Evolutionary conservation across 2,888 invertebrate genomes (phyloP).

Genomic region (Diarsia rubi): DNA sequence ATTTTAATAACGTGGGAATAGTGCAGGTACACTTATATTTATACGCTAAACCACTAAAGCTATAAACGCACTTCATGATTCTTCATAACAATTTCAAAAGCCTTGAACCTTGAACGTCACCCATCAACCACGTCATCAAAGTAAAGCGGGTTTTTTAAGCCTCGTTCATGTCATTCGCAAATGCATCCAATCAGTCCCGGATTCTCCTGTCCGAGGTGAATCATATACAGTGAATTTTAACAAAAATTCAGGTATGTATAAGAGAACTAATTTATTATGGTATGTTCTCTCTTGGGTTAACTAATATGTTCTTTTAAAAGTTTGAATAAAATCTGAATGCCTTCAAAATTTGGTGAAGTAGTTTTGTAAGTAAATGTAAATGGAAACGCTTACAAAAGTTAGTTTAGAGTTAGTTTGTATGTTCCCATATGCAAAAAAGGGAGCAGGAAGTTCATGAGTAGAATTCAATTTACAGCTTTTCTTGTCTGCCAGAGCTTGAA

Average conservation of each 20-base stretch:
- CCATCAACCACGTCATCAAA: constrained; percentile 23
- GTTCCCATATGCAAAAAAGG: background rate
- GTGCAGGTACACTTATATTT: too few relatives aligned
- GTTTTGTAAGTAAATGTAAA: background rate
- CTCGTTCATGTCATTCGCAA: constrained; percentile 49
- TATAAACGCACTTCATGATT: background rate
- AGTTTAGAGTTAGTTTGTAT: background rate
- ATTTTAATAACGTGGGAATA: background rate
- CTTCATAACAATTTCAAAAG: background rate
- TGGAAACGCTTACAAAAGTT: background rate
- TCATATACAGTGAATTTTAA: constrained; percentile 22
- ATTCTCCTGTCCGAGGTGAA: background rate
- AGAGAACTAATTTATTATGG: constrained; percentile 25
- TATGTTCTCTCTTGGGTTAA: constrained; percentile 24
- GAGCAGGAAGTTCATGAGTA: constrained; percentile 1
- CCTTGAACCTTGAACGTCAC: constrained; percentile 30
- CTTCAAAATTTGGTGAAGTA: background rate
- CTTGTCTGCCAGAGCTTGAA: background rate
- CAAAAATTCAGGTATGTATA: constrained; percentile 29
- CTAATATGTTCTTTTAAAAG: constrained; percentile 12
- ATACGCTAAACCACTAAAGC: too few relatives aligned
- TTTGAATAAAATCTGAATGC: background rate
- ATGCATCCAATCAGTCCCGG: constrained; percentile 50
- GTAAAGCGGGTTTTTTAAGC: constrained; percentile 28
- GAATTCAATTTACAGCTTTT: background rate